These are phyloP conservation scores for Meloidogyne chitwoodi DNA, from an alignment of 1,140 invertebrate species.

Conservation along the genomic window DNA sequence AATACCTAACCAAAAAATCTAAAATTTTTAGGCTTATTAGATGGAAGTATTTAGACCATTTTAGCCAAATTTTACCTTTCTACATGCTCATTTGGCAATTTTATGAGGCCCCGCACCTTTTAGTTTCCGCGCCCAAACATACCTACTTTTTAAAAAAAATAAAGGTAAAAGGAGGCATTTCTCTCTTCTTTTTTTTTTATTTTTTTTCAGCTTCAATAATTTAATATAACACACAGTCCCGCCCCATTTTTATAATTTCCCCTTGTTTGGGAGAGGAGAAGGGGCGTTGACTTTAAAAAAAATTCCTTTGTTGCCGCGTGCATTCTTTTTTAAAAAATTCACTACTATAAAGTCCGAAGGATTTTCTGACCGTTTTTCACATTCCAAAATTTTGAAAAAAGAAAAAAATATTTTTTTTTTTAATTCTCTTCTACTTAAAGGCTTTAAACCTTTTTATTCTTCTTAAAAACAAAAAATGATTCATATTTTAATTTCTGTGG, in stretches of 20 bases:
- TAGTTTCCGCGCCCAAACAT: not conserved
- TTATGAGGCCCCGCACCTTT: too few relatives aligned
- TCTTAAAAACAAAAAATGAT: not conserved
- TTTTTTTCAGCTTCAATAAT: not conserved
- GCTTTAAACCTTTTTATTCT: not conserved
- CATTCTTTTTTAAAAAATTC: not conserved
- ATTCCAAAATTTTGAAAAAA: not conserved
- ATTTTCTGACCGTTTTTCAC: not conserved
- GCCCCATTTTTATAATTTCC: not conserved
- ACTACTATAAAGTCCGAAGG: not conserved
- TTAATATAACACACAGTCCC: not conserved
- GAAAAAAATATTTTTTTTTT: not conserved
- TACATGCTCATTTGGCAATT: not conserved
- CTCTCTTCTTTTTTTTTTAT: not conserved
- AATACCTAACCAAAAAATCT: too few relatives aligned
- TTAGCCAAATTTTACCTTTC: not conserved
- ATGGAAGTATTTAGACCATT: not conserved
- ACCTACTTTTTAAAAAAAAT: not conserved
- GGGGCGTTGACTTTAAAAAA: not conserved
- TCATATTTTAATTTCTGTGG: slow-evolving; percentile 16
- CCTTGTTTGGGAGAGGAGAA: not conserved
- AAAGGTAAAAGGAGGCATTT: not conserved
- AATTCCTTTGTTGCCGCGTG: not conserved
- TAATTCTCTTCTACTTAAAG: not conserved
- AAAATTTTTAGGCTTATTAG: not conserved